Evolutionary conservation across 2,888 invertebrate genomes (phyloP).

Genomic region (Synanthedon andrenaeformis): DNA sequence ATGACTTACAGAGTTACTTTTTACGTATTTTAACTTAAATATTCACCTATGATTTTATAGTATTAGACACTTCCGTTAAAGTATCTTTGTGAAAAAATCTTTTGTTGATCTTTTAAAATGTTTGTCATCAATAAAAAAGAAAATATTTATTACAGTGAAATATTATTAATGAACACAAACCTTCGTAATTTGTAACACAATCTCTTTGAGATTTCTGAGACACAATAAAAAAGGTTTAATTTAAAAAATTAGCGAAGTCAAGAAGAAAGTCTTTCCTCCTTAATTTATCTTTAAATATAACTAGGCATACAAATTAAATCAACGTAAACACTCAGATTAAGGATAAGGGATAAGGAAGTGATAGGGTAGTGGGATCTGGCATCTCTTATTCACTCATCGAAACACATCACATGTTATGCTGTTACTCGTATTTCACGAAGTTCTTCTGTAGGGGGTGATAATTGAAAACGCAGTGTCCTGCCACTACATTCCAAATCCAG

Average conservation of each 20-base stretch:
- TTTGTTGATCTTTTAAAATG: neutral
- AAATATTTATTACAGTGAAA: no score
- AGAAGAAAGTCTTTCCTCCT: neutral
- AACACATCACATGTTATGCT: no score
- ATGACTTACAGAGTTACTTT: no score
- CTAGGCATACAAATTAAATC: neutral
- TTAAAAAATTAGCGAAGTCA: conserved; percentile 11
- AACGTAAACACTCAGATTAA: neutral
- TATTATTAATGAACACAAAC: neutral
- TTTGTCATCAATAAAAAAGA: no score
- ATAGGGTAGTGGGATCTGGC: neutral
- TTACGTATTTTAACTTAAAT: no score
- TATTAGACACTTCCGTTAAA: no score
- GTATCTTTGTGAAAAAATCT: neutral
- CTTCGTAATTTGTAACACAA: conserved; percentile 9
- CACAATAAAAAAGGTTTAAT: conserved; percentile 16
- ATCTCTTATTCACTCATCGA: no score
- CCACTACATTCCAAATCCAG: no score
- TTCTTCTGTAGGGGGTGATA: no score
- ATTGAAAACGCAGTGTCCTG: no score
- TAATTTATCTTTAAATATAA: neutral
- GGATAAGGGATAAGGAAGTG: neutral
- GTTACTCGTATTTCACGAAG: no score
- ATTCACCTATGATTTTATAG: no score
- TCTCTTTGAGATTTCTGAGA: conserved; percentile 8